Base-by-base conservation (phyloP, 2,797 vertebrate genomes). In the Miichthys miiuy region DNA sequence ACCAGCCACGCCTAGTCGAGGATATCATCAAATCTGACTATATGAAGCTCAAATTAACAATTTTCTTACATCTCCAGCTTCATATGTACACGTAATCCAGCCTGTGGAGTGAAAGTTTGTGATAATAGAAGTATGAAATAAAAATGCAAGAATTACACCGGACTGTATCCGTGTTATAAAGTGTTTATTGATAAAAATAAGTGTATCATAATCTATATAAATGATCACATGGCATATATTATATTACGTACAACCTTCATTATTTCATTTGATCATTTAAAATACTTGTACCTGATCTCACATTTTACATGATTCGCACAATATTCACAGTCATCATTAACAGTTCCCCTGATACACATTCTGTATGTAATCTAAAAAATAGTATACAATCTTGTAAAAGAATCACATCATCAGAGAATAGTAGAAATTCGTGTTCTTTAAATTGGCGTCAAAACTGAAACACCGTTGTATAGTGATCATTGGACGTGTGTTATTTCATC, bases 181-280 rank as follows among this genome's bases (percentile, higher is more conserved):
- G 82, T 69, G 30, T 91, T 91, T 90, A 93, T 90, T 93, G 71
- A 75, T 77, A 25, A 70, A 88, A 84, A 72, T 75, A 83, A 76
- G 5, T 50, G 65, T 34, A 48, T 71, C 4, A 58, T 41, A 71
- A n/a, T 6, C 1, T 75, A 7, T 76, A 55, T 17, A 80, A 27
- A 73, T 80, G 23, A 86, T 81, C 50, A 78, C 2, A 30, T 61
- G 25, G 47, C n/a, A 75, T 51, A 56, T 57, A 34, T 57, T 78
- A 18, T 85, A 77, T 83, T 47, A 85, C 34, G 20, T 73, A 81
- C 41, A 74, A 9, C 6, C 17, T 67, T 56, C 57, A 70, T 79
- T 18, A 25, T 52, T 65, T 41, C 72, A 68, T 62, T 82, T 80
- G n/a, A n/a, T 74, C 9, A 51, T 72, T 75, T 9, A 38, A 3